Evolutionary conservation across 2,888 invertebrate species (phyloP).

Genomic region (Sesamia inferens): DNA sequence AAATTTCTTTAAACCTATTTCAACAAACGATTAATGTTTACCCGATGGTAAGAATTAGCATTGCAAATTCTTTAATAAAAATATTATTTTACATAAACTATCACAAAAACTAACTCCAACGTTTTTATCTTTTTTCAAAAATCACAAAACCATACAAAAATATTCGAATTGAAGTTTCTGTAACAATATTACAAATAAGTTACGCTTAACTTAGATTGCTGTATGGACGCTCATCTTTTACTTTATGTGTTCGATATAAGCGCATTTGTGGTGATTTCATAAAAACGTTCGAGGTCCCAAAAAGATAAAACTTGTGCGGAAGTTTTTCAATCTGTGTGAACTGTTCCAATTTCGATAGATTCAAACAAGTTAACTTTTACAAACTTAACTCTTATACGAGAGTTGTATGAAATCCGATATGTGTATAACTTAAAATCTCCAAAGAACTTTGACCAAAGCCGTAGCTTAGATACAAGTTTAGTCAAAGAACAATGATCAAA

Average conservation of each 20-base stretch:
- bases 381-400: conserved; percentile 19
- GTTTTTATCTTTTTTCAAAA: not conserved
- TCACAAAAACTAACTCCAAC: not conserved
- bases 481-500: conserved; percentile 24
- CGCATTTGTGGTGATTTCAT: conserved; percentile 50
- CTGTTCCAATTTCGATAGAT: conserved; percentile 51
- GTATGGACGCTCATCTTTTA: conserved; percentile 43
- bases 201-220: conserved; percentile 47
- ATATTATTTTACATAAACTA: not conserved
- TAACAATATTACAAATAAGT: conserved; percentile 47
- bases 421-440: not conserved
- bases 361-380: conserved; percentile 19
- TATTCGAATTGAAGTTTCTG: conserved; percentile 11
- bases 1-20: too few relatives aligned
- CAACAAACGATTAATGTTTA: too few relatives aligned
- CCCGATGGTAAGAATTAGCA: too few relatives aligned
- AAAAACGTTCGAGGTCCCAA: conserved; percentile 54
- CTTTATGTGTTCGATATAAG: conserved; percentile 55
- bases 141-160: conserved; percentile 2
- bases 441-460: conserved; percentile 1
- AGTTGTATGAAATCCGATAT: conserved; percentile 11
- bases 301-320: conserved; percentile 57
- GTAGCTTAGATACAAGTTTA: not conserved
- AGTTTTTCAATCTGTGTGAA: conserved; percentile 65
- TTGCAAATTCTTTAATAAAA: not conserved